Evolutionary conservation across 2,113 vertebrate species (phyloP).

Genomic region (Hippoglossus stenolepis): DNA sequence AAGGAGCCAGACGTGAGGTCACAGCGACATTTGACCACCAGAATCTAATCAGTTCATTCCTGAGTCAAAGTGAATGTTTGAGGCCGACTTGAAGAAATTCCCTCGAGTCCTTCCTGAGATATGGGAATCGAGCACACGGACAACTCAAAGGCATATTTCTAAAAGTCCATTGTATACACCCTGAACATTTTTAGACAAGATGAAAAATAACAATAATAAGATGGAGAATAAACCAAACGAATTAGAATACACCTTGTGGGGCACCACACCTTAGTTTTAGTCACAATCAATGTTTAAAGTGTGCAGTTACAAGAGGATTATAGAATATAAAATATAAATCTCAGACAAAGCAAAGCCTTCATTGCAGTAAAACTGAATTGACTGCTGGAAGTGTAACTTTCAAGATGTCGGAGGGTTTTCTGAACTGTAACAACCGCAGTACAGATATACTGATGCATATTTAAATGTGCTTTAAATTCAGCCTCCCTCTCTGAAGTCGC

Average conservation of each 20-base stretch:
- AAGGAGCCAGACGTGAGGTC: background rate
- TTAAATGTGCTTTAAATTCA: no score
- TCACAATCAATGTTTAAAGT: background rate
- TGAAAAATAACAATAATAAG: background rate
- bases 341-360: background rate
- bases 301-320: background rate
- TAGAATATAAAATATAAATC: background rate
- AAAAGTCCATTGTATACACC: no score
- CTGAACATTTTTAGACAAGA: no score
- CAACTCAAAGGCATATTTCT: no score
- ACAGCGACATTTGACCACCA: background rate
- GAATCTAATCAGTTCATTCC: background rate
- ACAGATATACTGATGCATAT: no score
- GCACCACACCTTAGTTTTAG: background rate
- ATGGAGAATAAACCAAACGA: background rate
- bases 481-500: no score
- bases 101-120: background rate
- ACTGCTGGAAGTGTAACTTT: no score
- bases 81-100: background rate
- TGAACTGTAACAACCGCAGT: no score
- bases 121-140: background rate
- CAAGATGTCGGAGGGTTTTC: no score
- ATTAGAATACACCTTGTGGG: background rate
- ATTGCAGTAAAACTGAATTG: no score
- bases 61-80: background rate